Conservation (phyloP, 1,140 invertebrate genomes). For the Lordiphosa clarofinis region DNA sequence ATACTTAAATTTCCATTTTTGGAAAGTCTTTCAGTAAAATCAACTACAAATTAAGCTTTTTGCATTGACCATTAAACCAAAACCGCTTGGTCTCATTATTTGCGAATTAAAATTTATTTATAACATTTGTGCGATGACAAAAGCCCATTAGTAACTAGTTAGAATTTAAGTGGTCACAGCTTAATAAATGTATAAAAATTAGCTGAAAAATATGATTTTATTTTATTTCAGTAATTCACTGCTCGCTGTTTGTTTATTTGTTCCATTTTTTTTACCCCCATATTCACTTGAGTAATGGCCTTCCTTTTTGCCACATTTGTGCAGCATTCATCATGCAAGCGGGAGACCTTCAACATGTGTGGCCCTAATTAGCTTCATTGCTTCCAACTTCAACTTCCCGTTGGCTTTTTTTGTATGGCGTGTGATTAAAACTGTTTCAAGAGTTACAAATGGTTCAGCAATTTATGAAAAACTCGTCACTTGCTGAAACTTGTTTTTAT, state of each 20-base stretch:
- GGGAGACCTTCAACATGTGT: constrained; percentile 52
- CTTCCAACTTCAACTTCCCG: constrained; percentile 5
- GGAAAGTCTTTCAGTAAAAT: too few species aligned
- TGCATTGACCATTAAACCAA: too few species aligned
- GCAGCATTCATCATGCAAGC: constrained; percentile 51
- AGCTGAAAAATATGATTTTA: too few species aligned
- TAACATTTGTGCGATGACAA: too few species aligned
- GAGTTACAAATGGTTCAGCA: constrained; percentile 28
- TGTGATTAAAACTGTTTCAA: constrained; percentile 43
- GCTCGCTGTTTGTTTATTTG: not conserved
- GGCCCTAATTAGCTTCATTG: constrained; percentile 58
- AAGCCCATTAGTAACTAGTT: too few species aligned
- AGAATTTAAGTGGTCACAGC: too few species aligned
- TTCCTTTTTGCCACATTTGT: constrained; percentile 34
- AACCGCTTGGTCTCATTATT: too few species aligned
- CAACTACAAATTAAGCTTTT: too few species aligned
- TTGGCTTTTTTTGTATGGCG: not conserved
- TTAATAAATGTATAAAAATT: too few species aligned
- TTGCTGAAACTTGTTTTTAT: constrained; percentile 23
- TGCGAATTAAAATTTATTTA: too few species aligned
- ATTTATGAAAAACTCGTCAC: constrained; percentile 22
- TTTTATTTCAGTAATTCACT: not conserved
- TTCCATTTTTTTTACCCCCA: too few species aligned
- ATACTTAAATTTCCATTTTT: too few species aligned
- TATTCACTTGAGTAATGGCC: constrained; percentile 46